A percentile compares a stretch with the other conserved stretches of the same genome.
Conservation (phyloP, 2,797 vertebrate genomes). For the Gephyroberyx darwinii region DNA sequence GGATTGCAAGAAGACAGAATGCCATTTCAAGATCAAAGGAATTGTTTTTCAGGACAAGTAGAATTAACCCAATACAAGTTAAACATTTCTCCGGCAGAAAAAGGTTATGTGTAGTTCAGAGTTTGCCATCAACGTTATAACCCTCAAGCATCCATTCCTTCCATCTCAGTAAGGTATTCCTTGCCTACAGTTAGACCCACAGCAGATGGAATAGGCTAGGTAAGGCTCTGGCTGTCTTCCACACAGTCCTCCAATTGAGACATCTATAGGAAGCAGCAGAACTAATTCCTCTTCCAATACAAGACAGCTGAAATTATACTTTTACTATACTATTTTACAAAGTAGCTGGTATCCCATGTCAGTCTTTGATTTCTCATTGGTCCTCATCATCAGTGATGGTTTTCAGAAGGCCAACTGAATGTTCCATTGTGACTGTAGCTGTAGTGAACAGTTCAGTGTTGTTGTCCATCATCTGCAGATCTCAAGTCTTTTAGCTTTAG, state of each 20-base stretch:
- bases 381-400: slow-evolving; percentile 15
- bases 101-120: not conserved
- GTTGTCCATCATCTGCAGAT: slow-evolving; percentile 9
- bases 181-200: not conserved
- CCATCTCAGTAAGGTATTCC: not conserved
- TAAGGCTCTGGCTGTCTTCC: not conserved
- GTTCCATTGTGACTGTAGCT: slow-evolving; percentile 1
- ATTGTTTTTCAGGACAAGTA: slow-evolving; percentile 2
- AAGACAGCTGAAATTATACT: slow-evolving; percentile 7
- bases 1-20: slow-evolving; percentile 42
- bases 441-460: slow-evolving; percentile 25
- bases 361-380: slow-evolving; percentile 9
- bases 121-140: slow-evolving; percentile 8
- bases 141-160: not conserved
- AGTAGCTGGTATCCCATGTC: not conserved
- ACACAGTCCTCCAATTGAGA: not conserved
- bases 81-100: not conserved
- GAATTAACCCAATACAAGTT: slow-evolving; percentile 1
- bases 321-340: slow-evolving; percentile 13
- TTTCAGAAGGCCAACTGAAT: slow-evolving; percentile 13
- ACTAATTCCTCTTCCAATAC: slow-evolving; percentile 20
- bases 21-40: slow-evolving; percentile 1
- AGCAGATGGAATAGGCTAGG: not conserved
- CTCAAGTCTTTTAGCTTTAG: slow-evolving; percentile 48
- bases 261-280: slow-evolving; percentile 3